Evolutionary conservation across 2,113 vertebrate species (phyloP).

Genomic region (Microcebus ravelobensis): DNA sequence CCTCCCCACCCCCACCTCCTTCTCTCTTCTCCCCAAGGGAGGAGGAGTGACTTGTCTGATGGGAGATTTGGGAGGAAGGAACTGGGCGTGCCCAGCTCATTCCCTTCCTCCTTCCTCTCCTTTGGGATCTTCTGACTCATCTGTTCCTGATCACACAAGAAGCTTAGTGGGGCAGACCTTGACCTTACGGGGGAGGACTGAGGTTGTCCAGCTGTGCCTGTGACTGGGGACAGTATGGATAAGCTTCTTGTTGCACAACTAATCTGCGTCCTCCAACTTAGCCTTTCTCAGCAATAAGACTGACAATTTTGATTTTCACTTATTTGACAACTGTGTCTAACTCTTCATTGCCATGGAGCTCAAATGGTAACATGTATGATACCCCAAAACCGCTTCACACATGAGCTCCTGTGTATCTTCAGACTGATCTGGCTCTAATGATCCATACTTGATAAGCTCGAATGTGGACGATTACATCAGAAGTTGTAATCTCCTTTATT

Average conservation of each 20-base stretch:
- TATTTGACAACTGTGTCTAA: not conserved
- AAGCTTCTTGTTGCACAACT: not conserved
- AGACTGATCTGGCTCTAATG: not conserved
- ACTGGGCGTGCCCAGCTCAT: not conserved
- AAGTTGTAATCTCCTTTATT: not conserved
- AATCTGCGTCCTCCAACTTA: not conserved
- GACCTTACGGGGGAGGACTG: not conserved
- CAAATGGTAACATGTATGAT: not conserved
- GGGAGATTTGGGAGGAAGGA: not conserved
- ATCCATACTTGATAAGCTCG: not conserved
- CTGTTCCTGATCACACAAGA: not conserved
- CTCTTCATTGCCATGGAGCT: slow-evolving; percentile 11
- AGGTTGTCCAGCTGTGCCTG: not conserved
- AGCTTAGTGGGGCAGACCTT: not conserved
- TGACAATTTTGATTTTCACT: not conserved
- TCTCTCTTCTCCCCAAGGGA: not conserved
- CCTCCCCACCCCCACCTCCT: not conserved
- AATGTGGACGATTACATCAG: not conserved
- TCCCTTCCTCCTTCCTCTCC: not conserved
- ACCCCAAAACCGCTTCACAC: not conserved
- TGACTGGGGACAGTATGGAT: not conserved
- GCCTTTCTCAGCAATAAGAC: slow-evolving; percentile 2
- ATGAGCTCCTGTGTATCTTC: not conserved
- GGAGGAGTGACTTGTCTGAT: not conserved
- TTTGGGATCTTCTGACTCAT: slow-evolving; percentile 25